Percentiles rank a stretch among this genome's conserved stretches.
Conservation (phyloP, 2,797 vertebrate species). For the Ctenosaura bakeri region DNA sequence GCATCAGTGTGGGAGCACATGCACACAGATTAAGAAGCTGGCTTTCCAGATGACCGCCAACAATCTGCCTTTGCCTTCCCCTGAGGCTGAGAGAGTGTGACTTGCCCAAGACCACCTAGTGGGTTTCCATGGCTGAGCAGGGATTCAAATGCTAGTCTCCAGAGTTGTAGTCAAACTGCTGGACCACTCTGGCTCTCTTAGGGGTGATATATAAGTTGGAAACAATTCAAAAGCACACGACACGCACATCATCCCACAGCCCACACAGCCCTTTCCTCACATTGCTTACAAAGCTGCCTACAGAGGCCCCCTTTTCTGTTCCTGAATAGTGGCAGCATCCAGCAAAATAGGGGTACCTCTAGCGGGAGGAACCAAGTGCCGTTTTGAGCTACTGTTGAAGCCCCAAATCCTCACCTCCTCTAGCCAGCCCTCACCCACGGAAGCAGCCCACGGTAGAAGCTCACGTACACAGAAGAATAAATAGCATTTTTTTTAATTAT, state of each 20-base stretch:
- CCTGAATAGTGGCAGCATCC: background rate
- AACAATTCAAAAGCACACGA: too few relatives aligned
- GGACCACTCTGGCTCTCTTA: too few relatives aligned
- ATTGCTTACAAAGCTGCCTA: background rate
- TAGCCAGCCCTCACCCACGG: too few relatives aligned
- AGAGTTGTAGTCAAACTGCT: too few relatives aligned
- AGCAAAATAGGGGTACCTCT: background rate
- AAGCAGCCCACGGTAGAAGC: background rate
- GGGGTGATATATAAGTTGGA: too few relatives aligned
- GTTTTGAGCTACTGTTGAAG: too few relatives aligned
- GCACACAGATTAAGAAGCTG: background rate
- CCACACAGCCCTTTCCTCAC: background rate
- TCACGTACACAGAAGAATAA: background rate
- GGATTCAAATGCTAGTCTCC: too few relatives aligned
- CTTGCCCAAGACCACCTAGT: too few relatives aligned
- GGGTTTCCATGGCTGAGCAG: too few relatives aligned
- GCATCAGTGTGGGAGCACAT: too few relatives aligned
- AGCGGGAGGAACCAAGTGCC: fast-evolving
- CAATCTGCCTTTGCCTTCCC: background rate
- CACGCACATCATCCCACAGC: background rate
- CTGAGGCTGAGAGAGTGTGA: too few relatives aligned
- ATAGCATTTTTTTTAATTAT: background rate
- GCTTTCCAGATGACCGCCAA: background rate
- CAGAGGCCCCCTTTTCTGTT: background rate
- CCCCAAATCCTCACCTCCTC: background rate